Evolutionary conservation across 2,797 vertebrate genomes (phyloP).

Genomic region (Acipenser transmontanus): DNA sequence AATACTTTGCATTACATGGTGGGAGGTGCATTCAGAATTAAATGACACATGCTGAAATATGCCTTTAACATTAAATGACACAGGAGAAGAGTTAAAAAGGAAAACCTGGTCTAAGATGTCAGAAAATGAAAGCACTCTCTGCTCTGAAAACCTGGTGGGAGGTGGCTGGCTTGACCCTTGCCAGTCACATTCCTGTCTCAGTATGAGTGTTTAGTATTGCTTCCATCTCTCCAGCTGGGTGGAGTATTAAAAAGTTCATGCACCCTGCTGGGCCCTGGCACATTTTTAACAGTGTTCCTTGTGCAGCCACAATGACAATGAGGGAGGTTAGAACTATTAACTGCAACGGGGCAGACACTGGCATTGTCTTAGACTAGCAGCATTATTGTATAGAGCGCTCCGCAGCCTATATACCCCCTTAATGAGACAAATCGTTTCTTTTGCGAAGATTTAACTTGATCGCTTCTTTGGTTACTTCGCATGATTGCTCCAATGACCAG

Average conservation of each 20-base stretch:
- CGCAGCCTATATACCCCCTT: slow-evolving; percentile 44
- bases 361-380: slow-evolving; percentile 54
- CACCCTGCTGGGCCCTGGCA: slow-evolving; percentile 55
- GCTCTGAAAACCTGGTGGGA: slow-evolving; percentile 43
- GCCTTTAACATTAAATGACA: too few relatives aligned
- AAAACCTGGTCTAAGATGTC: slow-evolving; percentile 30
- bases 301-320: slow-evolving; percentile 56
- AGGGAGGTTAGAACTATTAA: slow-evolving; percentile 59
- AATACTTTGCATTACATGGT: too few relatives aligned
- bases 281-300: slow-evolving; percentile 56
- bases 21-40: too few relatives aligned
- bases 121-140: slow-evolving; percentile 34
- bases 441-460: slow-evolving; percentile 62
- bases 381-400: slow-evolving; percentile 40
- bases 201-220: slow-evolving; percentile 42
- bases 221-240: slow-evolving; percentile 48
- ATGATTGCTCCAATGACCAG: slow-evolving; percentile 61
- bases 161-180: slow-evolving; percentile 46
- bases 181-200: slow-evolving; percentile 50
- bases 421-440: slow-evolving; percentile 54
- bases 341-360: slow-evolving; percentile 44
- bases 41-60: too few relatives aligned
- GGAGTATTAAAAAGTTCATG: slow-evolving; percentile 50
- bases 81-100: not conserved
- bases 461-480: slow-evolving; percentile 55